Base-by-base conservation (phyloP, 2,888 invertebrate genomes). In the Gastracanthus pulcherrimus region DNA sequence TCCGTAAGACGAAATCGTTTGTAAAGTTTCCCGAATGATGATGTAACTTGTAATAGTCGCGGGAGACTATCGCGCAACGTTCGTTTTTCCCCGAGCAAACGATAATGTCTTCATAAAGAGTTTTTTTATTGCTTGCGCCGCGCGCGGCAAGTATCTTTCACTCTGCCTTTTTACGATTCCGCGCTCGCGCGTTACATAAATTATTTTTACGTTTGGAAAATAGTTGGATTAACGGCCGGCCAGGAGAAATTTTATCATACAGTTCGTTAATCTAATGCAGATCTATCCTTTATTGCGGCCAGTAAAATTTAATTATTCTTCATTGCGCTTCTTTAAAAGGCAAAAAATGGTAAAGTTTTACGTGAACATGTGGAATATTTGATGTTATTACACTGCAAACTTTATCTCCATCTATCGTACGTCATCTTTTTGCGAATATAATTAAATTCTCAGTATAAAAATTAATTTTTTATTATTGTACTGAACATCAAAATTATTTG, bases 121-220 rank as follows among this genome's bases (percentile, higher is more conserved):
- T 29, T 74, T 80, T 75, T 80, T 80, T 80, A 69, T 51, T 67
- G 58, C n/a, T 31, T n/a, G 6, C 26, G 34, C n/a, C 16, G 9
- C 23, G 13, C 13, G 16, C n/a, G 2, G 45, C 45, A 1, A 45
- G n/a, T n/a, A 4, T 2, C 45, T n/a, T n/a, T 11, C 64, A 31
- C 36, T 23, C n/a, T n/a, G 38, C 29, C 38, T 76, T 60, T 76
- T 76, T 76, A 80, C 80, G 80, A 80, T 67, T 62, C 16, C 38
- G 48, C 55, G 55, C 64, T 29, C 3, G 69, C 29, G 45, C 66
- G 71, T 76, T 76, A 81, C 80, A 58, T 81, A 76, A 81, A 81
- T 81, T 81, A 81, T 81, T 45, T 81, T 70, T 70, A 75, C 75
- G 75, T 75, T 75, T 60, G 69, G 34, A 80, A 75, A 75, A 80